Evolutionary conservation across 1,140 invertebrate genomes (phyloP).

Genomic region (Euwallacea similis): DNA sequence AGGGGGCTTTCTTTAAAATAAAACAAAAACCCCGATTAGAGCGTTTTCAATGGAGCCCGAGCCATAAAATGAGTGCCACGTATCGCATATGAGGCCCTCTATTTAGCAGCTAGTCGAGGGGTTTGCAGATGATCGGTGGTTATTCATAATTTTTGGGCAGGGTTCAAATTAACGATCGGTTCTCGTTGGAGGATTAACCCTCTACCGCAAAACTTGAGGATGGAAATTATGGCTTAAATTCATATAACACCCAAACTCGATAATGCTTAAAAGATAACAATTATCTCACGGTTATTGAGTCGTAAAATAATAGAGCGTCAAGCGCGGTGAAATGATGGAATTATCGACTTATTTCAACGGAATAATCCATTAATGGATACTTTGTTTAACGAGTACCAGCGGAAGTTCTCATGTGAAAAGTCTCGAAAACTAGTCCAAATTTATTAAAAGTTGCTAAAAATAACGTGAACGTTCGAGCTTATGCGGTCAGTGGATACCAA

Average conservation of each 20-base stretch:
- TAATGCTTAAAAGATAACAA: conserved; percentile 5
- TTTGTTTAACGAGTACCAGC: too few relatives aligned
- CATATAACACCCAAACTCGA: neutral
- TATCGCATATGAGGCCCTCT: neutral
- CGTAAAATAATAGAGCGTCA: conserved; percentile 6
- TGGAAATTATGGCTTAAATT: neutral
- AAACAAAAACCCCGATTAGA: conserved; percentile 11
- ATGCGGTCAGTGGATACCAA: too few relatives aligned
- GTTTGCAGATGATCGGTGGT: conserved; percentile 4
- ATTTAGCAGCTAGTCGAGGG: neutral
- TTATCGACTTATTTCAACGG: too few relatives aligned
- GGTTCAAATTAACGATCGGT: too few relatives aligned
- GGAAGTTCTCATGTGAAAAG: too few relatives aligned
- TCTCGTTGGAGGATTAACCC: neutral
- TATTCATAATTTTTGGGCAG: conserved; percentile 6
- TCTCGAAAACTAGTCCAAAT: too few relatives aligned
- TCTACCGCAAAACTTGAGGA: neutral
- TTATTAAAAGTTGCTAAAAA: too few relatives aligned
- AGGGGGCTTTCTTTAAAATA: conserved; percentile 11
- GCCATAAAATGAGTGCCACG: neutral
- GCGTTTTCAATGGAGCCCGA: conserved; percentile 9
- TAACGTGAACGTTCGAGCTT: too few relatives aligned
- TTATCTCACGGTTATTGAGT: neutral
- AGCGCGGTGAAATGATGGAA: neutral
- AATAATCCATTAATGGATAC: too few relatives aligned